Percentiles rank a stretch among this genome's conserved stretches.
phyloP scores from a whole-genome alignment of 2,888 invertebrate genomes.

The Spodoptera littoralis region DNA sequence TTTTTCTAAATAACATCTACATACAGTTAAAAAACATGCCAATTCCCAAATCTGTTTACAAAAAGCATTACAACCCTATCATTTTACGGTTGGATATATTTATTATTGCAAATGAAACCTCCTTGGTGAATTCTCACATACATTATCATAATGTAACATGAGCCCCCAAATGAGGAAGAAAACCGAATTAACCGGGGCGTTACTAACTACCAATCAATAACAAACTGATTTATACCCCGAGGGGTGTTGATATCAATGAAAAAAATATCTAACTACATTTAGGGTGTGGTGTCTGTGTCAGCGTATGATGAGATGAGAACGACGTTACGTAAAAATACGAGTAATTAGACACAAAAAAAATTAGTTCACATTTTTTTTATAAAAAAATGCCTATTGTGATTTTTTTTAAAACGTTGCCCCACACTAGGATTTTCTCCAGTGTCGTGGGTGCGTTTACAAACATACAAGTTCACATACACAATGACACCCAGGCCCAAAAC shows the following conservation, averaged over 20 bases:
- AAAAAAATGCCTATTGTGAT: too few species aligned
- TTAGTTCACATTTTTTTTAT: too few species aligned
- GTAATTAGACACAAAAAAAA: too few species aligned
- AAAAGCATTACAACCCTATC: conserved; percentile 3
- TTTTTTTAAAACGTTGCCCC: too few species aligned
- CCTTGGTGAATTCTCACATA: conserved; percentile 58
- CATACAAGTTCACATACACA: too few species aligned
- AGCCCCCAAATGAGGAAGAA: conserved; percentile 73
- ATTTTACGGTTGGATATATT: conserved; percentile 11
- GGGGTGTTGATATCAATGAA: conserved; percentile 71
- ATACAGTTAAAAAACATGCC: background rate
- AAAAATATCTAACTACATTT: conserved; percentile 62
- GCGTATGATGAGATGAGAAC: too few species aligned
- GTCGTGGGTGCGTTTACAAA: too few species aligned
- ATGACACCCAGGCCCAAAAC: too few species aligned
- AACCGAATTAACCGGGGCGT: conserved; percentile 81
- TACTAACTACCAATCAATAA: conserved; percentile 86
- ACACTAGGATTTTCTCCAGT: too few species aligned
- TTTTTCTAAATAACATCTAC: background rate
- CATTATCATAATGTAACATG: conserved; percentile 66
- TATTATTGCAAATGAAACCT: conserved; percentile 32
- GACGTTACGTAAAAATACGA: too few species aligned
- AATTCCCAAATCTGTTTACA: background rate
- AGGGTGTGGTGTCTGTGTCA: conserved; percentile 37
- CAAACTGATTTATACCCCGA: conserved; percentile 81